A percentile compares a stretch with the other conserved stretches of the same genome.
These are phyloP conservation scores for Parus major DNA, from an alignment of 2,113 vertebrate species.

Conservation along the genomic window DNA sequence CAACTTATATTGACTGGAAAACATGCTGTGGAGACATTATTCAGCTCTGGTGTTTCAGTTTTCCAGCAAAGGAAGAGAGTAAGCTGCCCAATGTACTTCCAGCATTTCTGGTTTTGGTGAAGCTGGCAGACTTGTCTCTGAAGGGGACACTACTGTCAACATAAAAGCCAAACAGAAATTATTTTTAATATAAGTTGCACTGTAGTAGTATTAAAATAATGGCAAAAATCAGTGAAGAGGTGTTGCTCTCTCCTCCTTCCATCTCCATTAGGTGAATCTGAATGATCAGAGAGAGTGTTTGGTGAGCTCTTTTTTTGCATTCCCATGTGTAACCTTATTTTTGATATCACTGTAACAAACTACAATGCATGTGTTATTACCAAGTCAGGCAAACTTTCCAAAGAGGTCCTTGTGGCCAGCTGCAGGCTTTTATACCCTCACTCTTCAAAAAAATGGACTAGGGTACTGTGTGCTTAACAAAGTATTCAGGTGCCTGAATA, in stretches of 20 bases:
- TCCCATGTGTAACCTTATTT: background rate
- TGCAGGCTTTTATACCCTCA: background rate
- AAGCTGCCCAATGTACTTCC: background rate
- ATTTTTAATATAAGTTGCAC: background rate
- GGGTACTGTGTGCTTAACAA: background rate
- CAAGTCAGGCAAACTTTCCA: background rate
- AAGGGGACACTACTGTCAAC: background rate
- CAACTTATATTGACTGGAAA: background rate
- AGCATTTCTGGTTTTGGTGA: background rate
- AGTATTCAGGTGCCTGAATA: background rate
- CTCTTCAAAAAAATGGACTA: background rate
- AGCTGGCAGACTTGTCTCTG: background rate
- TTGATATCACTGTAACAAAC: background rate
- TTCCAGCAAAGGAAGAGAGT: background rate
- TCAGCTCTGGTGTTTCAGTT: background rate
- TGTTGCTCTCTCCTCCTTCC: background rate
- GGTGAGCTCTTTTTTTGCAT: background rate
- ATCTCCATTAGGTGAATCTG: background rate
- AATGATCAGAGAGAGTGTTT: background rate
- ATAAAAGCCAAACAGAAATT: background rate
- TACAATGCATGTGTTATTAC: background rate
- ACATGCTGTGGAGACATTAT: background rate
- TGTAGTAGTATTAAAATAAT: background rate
- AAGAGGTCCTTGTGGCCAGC: background rate
- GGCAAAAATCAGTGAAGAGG: background rate